Base-by-base conservation (phyloP, 1,140 invertebrate genomes). In the Pygmarrhopalites habei region DNA sequence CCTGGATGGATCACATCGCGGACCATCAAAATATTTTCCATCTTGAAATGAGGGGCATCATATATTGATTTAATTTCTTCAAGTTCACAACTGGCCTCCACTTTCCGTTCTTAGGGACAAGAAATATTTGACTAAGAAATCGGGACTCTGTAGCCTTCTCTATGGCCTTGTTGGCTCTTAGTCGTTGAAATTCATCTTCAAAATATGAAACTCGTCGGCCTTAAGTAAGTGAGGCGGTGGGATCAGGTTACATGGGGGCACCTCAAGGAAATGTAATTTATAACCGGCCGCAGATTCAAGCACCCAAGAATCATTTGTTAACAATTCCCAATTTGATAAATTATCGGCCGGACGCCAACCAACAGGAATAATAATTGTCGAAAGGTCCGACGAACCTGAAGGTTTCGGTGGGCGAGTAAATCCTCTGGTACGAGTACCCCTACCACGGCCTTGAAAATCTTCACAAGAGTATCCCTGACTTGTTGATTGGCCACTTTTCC, bases 21-120 rank as follows among this genome's bases (percentile, higher is more conserved):
- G n/a, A 55, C 41, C 14, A 26, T 25, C 2, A n/a, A 19, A 10
- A 55, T 19, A 19, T 4, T 14, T 23, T 66, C 58, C 58, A 66
- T 56, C 30, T 56, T 56, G 23, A 56, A 56, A 39, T 56, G 29
- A 39, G 7, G 4, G n/a, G 25, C 35, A 19, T 21, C 39, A 56
- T 5, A n/a, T 4, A 56, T 41, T 41, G 12, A 41, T 56, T 56
- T 23, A 32, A 41, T n/a, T 4, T 3, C 39, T 56, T 56, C 12
- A 56, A 25, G 25, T 30, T 35, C 2, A 56, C 17, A n/a, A 56
- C 25, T n/a, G 23, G 28, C 3, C 53, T 7, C 15, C 7, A 19
- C 14, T 17, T n/a, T 4, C 53, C 53, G 39, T 21, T 12, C 23
- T 56, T 56, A 2, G 15, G 15, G 4, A 56, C 53, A 39, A 28